Evolutionary conservation across 2,113 vertebrate species (phyloP).

Genomic region (Pipra filicauda): DNA sequence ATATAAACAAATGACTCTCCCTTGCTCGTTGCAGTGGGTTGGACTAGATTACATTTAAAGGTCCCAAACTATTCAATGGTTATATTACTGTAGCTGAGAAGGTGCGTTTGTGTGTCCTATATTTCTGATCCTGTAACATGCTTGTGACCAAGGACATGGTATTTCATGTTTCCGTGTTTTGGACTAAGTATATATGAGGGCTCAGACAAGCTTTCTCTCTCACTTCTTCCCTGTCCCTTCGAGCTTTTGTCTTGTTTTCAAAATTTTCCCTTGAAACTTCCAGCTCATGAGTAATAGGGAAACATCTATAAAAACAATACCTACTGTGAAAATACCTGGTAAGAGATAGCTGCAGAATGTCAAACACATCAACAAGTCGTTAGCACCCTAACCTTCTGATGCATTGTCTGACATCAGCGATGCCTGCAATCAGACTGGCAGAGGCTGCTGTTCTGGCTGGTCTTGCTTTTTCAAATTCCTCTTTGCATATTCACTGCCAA

Average conservation of each 20-base stretch:
- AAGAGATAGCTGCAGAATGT: not conserved
- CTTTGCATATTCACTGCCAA: slow-evolving; percentile 49
- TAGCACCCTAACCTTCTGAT: slow-evolving; percentile 40
- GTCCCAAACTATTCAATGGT: not conserved
- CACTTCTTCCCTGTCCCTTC: not conserved
- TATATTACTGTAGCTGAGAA: not conserved
- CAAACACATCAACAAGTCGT: slow-evolving; percentile 42
- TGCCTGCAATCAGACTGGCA: slow-evolving; percentile 46
- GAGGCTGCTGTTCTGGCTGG: slow-evolving; percentile 46
- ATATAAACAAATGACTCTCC: not conserved
- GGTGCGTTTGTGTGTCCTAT: not conserved
- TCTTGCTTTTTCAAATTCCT: slow-evolving; percentile 63
- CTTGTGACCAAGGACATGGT: not conserved
- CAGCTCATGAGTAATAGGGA: not conserved
- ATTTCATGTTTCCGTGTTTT: not conserved
- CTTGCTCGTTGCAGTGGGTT: not conserved
- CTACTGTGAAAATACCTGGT: not conserved
- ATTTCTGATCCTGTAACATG: not conserved
- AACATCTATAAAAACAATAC: slow-evolving; percentile 16
- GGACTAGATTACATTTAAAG: not conserved
- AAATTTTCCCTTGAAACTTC: slow-evolving; percentile 32
- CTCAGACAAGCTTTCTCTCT: not conserved
- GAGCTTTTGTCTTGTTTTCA: not conserved
- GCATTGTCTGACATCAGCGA: slow-evolving; percentile 3
- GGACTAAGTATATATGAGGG: not conserved